A percentile compares a stretch with the other conserved stretches of the same genome.
These are phyloP conservation scores for Eulemur rubriventer DNA, from an alignment of 2,797 vertebrate species.

Conservation along the genomic window DNA sequence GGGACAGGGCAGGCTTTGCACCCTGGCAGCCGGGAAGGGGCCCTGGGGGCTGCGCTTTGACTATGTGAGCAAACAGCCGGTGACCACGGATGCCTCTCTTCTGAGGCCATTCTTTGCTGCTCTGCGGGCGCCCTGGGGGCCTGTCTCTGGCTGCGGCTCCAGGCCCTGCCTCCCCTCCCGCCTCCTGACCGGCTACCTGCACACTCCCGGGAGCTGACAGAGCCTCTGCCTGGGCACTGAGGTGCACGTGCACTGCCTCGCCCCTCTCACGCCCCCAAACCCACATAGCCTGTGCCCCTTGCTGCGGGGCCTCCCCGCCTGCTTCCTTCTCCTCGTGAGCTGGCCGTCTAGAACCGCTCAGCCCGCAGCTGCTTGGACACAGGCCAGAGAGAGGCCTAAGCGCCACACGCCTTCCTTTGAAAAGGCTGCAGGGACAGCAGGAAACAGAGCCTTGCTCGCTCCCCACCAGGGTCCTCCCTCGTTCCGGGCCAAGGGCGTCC, in stretches of 20 bases:
- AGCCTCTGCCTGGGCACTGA: neutral
- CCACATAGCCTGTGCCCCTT: neutral
- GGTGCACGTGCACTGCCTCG: accelerated
- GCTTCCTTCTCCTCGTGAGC: neutral
- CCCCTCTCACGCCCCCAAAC: neutral
- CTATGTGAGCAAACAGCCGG: accelerated
- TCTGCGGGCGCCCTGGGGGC: accelerated
- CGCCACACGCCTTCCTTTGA: neutral
- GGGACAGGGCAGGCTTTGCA: neutral
- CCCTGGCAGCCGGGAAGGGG: too few species aligned
- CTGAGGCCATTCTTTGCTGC: neutral
- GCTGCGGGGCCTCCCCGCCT: neutral
- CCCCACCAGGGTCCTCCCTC: neutral
- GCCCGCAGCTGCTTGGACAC: neutral
- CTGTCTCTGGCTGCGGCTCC: neutral
- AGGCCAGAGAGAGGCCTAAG: neutral
- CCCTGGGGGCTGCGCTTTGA: neutral
- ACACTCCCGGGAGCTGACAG: neutral
- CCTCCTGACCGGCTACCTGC: accelerated
- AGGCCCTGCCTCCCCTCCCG: neutral
- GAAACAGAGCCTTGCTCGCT: neutral
- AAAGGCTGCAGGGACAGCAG: neutral
- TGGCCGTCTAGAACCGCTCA: neutral
- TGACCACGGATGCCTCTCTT: neutral
- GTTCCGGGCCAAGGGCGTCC: neutral